Base-by-base conservation (phyloP, 2,888 invertebrate genomes). In the Pyrochroa serraticornis region DNA sequence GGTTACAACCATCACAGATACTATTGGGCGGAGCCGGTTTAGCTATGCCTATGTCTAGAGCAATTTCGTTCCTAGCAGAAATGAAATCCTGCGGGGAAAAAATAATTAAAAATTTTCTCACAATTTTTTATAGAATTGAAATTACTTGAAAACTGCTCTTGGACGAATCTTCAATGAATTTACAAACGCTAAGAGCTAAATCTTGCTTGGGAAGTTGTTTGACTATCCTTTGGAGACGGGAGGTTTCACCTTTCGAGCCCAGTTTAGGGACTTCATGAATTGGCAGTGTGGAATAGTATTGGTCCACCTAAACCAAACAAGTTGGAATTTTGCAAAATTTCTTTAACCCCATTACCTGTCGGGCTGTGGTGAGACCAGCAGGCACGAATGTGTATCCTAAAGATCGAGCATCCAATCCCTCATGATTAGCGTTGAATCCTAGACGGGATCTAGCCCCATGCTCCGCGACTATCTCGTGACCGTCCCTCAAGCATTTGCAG, bases 181-280 rank as follows among this genome's bases (percentile, higher is more conserved):
- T 88, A 80, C 96, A 96, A 77, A 95, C 95, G 49, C 90, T 88
- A 69, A 93, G 82, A 6, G 95, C 91, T 57, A 97, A 85, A 78
- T 98, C 98, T 82, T 97, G 96, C 78, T 92, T 92, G 36, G 98
- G 98, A 73, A 98, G 83, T 81, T 98, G 97, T 62, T 86, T 83
- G 64, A 93, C 89, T 71, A 98, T 82, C 74, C 93, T 91, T 70
- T 89, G 86, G 74, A 91, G 91, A 45, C 94, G 83, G 77, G 90
- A 85, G 65, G 88, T 86, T 77, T 93, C 93, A 2, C 94, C 95
- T 38, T 86, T 83, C n/a, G 89, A 86, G 61, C 90, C 90, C 50
- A 79, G 64, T 68, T 77, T 77, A 34, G 80, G 80, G 62, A 82
- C 78, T 84, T 93, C 86, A 73, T 92, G 90, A 43, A 88, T 87